These are phyloP conservation scores for Laothoe populi DNA, from an alignment of 2,888 invertebrate genomes.

Conservation along the genomic window DNA sequence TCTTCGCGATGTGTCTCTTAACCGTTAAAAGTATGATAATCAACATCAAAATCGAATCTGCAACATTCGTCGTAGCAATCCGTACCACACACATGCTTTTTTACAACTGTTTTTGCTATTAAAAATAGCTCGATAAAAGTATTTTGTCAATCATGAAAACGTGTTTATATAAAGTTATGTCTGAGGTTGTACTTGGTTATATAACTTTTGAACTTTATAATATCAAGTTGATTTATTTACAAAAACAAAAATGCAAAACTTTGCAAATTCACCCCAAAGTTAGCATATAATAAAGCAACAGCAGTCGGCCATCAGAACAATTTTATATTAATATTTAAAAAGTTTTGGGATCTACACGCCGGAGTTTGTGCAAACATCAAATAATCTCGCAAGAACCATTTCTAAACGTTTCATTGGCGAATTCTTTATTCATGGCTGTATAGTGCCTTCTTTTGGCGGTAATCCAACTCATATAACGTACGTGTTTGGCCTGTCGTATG, in stretches of 20 bases:
- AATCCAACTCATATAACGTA: constrained; percentile 38
- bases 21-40: no score
- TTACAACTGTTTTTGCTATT: no score
- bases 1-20: no score
- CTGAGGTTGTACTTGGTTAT: neutral
- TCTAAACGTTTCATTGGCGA: constrained; percentile 18
- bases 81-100: no score
- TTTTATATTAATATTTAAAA: constrained; percentile 24
- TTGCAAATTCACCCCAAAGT: neutral
- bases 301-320: constrained; percentile 15
- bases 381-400: constrained; percentile 21
- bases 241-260: constrained; percentile 3
- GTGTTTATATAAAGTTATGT: neutral
- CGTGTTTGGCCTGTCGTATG: constrained; percentile 35
- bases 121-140: no score
- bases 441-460: constrained; percentile 24
- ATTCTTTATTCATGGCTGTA: constrained; percentile 22
- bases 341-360: constrained; percentile 10
- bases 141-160: no score
- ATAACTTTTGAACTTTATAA: neutral
- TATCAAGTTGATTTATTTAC: neutral
- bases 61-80: no score
- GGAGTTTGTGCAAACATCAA: constrained; percentile 1
- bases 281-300: constrained; percentile 18
- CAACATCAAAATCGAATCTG: no score